Evolutionary conservation across 2,888 invertebrate genomes (phyloP), one percentile per base, ranked within the genome.

Genomic region (Elaeidobius kamerunicus): DNA sequence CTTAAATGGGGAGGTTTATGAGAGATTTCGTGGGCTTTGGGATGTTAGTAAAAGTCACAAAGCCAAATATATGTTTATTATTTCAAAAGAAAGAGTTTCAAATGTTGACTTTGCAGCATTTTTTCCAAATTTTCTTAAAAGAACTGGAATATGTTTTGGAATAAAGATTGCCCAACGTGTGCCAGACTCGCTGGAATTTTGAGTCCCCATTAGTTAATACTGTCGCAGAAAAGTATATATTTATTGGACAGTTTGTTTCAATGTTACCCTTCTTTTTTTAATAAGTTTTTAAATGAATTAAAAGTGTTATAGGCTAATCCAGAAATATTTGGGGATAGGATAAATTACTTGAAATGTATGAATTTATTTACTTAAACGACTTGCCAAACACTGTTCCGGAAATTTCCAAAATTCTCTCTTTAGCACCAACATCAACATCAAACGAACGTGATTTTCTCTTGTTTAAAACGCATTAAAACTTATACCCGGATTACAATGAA

Each of bases 351-450:
- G 9, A 23, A 11, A 30, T 30, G 30, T 30, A 30, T 30, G 27
- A 23, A 36, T 17, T 16, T 36, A 17, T 17, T 36, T 16, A 36
- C 11, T 36, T 6, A 36, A 17, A 3, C 18, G 17, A 17, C 36
- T 36, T 36, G 36, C 18, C 12, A 15, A 14, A 14, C 3, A 23
- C 23, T 23, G 23, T 30, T 30, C 30, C 30, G 4, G n/a, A 6
- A 30, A 11, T 30, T 30, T 30, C 12, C 11, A 30, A 30, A 30
- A 9, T 30, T n/a, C 11, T 30, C 12, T 30, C 30, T 30, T 30
- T 30, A 30, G 30, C 30, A 30, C 30, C 30, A 30, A 30, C 30
- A 30, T 30, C 30, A 30, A 12, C 30, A 30, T 30, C 30, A 30
- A 30, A 30, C 11, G 30, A 30, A 30, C 11, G 2, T 3, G 30